Evolutionary conservation across 2,113 vertebrate genomes (phyloP).

Genomic region (Cyprinus carpio): DNA sequence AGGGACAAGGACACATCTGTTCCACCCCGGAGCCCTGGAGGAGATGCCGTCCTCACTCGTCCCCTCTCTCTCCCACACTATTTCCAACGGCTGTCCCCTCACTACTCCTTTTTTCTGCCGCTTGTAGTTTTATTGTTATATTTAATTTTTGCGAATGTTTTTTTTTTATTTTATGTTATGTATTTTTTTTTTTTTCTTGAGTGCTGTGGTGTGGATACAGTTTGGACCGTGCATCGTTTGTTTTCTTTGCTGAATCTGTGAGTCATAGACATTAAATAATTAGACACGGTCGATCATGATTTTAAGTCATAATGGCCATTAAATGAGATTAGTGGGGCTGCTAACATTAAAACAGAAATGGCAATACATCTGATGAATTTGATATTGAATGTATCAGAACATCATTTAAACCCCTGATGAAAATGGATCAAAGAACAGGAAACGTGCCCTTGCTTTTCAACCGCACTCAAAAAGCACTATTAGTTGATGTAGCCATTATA

Average conservation of each 20-base stretch:
- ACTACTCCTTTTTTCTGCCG: neutral
- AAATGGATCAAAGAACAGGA: constrained; percentile 36
- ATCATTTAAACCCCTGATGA: constrained; percentile 47
- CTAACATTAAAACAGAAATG: constrained; percentile 42
- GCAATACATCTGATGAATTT: constrained; percentile 43
- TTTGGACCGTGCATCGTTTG: constrained; percentile 12
- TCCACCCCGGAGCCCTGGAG: constrained; percentile 53
- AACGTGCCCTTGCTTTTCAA: constrained; percentile 43
- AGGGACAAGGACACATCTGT: constrained; percentile 66
- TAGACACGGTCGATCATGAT: constrained; percentile 29
- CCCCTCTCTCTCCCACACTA: constrained; percentile 1
- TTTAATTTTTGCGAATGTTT: constrained; percentile 21
- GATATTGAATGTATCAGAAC: constrained; percentile 39
- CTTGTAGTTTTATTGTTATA: neutral
- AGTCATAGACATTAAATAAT: constrained; percentile 39
- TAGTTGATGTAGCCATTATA: constrained; percentile 42
- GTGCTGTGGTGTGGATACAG: constrained; percentile 23
- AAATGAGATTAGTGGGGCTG: constrained; percentile 40
- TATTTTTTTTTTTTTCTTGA: constrained; percentile 30
- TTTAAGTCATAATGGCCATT: constrained; percentile 36
- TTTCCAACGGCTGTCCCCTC: constrained; percentile 16
- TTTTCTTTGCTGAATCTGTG: constrained; percentile 35
- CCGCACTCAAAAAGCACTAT: constrained; percentile 46
- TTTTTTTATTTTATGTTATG: constrained; percentile 3
- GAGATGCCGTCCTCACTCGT: constrained; percentile 10